A percentile compares a stretch with the other conserved stretches of the same genome.
Conservation (phyloP, 2,888 invertebrate species). For the Apoda limacodes region DNA sequence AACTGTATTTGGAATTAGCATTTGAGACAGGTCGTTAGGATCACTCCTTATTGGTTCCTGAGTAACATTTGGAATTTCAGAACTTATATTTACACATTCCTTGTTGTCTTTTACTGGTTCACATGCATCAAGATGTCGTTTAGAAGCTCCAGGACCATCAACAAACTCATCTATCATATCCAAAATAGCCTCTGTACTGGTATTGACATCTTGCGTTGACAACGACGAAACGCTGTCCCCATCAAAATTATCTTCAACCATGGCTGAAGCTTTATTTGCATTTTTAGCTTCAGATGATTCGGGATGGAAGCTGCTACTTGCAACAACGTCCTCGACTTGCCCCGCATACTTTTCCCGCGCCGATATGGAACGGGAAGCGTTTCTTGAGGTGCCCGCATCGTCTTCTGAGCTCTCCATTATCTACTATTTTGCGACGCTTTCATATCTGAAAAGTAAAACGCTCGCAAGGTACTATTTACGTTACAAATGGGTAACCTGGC, state of each 20-base stretch:
- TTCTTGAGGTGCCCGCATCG: constrained; percentile 67
- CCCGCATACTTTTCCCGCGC: constrained; percentile 66
- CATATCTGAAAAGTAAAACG: constrained; percentile 68
- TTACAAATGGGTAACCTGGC: constrained; percentile 64
- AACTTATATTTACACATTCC: constrained; percentile 9
- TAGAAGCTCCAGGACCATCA: constrained; percentile 57
- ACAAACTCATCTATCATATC: constrained; percentile 67
- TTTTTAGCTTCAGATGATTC: constrained; percentile 41
- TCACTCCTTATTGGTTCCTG: constrained; percentile 4
- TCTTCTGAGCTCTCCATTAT: constrained; percentile 70
- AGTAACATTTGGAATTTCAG: constrained; percentile 1
- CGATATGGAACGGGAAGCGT: constrained; percentile 65
- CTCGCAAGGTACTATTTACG: constrained; percentile 64
- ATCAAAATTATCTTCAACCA: constrained; percentile 60
- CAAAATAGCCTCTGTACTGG: constrained; percentile 63
- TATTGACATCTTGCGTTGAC: constrained; percentile 56
- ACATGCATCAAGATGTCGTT: constrained; percentile 34
- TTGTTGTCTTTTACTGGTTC: constrained; percentile 15
- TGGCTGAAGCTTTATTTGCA: constrained; percentile 45
- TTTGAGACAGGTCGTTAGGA: constrained; percentile 16
- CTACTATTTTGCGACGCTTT: constrained; percentile 64
- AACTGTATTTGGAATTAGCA: constrained; percentile 21
- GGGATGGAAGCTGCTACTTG: constrained; percentile 46
- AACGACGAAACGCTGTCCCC: constrained; percentile 61
- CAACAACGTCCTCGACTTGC: constrained; percentile 50